Base-by-base conservation (phyloP, 2,888 invertebrate genomes). In the Agriopis aurantiaria region DNA sequence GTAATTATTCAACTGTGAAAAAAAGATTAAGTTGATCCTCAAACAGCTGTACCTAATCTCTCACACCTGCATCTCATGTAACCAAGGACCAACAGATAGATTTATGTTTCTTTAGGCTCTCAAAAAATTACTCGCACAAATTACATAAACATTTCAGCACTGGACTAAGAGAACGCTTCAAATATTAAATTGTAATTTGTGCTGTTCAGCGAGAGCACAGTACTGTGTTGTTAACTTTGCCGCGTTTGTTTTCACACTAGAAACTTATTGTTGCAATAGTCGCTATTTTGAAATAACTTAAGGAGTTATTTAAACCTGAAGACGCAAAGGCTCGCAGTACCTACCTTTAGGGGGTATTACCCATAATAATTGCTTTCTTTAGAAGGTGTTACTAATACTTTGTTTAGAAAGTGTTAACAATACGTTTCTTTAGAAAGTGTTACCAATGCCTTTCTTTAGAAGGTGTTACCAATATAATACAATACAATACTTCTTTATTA, bases 141-240 rank as follows among this genome's bases (percentile, higher is more conserved):
- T 77, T 75, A 75, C 77, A 75, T 77, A 71, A 77, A 75, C 63
- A 70, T 72, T 73, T 77, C 77, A 75, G 61, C 67, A 62, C 61
- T 73, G 73, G 71, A 72, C 75, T 75, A 74, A 74, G 73, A 74
- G 69, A 64, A 62, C 69, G 60, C 52, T 46, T 83, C 70, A 83
- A 83, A 83, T 83, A 83, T 83, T 83, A 83, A 83, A 83, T 78
- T 78, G 76, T 82, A 80, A 83, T 83, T 82, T 82, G 79, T 80
- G 74, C 75, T 68, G 62, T 71, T 72, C 68, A 66, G 73, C 59
- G 67, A 63, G 72, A 72, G 52, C 67, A 51, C 23, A 52, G 68
- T 71, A 45, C 75, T 73, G 70, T 57, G 53, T 12, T 62, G 51
- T 23, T 57, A 70, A 74, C 68, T 71, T 69, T 57, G 52, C 60